Evolutionary conservation across 92 coral and sea anemone species (phyloP), one percentile per base, ranked within the genome.

Genomic region (Phenganax marumi): DNA sequence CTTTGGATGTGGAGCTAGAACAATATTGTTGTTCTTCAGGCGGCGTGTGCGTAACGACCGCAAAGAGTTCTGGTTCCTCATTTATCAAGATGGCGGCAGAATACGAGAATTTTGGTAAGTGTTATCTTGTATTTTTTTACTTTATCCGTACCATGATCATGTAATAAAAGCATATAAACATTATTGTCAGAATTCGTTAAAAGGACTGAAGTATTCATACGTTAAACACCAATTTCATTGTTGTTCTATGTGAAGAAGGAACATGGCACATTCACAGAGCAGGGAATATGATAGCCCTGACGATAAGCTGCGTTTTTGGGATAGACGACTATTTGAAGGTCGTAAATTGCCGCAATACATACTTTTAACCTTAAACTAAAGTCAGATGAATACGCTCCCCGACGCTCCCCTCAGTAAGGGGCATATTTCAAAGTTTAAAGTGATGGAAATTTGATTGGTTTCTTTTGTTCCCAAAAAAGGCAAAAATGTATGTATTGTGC

Each of bases 41-140:
- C 61, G 88, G 84, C 54, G 88, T 85, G 39, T 85, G 87, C 54
- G 17, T 65, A 75, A 78, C 80, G 75, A 69, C 77, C 85, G 80
- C 76, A 24, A 64, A 52, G 88, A 70, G 79, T 43, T 85, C 53
- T 80, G 85, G 88, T 33, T 13, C 25, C 6, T 19, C 22, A 65
- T 76, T 22, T 85, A 70, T 49, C 77, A 85, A 85, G 71, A 85
- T 79, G 88, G 85, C 86, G 81, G 74, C 77, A 16, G 33, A 22
- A 56, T 39, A 18, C 39, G 25, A 16, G 49, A 18, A 53, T n/a
- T 8, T 68, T 22, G 86, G 86, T 86, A 64, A 86, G 89, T 86
- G 50, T 81, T n/a, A n/a, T n/a, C n/a, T n/a, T 58, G 65, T 23
- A 58, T 23, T 0, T 58, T 58, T 18, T 58, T 18, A 13, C 65